These are phyloP conservation scores for Bovichtus diacanthus DNA, from an alignment of 2,797 vertebrate species.

Conservation along the genomic window DNA sequence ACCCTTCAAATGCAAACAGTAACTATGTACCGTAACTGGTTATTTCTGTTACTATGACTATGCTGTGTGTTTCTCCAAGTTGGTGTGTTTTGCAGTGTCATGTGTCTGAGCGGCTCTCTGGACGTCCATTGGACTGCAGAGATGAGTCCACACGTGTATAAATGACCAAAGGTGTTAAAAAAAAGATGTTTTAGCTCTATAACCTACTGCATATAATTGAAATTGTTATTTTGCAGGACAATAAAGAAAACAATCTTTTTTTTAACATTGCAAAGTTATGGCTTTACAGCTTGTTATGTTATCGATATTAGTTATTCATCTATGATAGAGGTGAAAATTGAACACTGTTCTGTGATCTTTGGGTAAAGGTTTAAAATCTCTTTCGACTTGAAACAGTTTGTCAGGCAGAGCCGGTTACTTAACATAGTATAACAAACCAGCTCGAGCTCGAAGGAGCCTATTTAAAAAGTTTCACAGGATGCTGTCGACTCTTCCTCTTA, in stretches of 20 bases:
- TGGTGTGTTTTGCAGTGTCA: not conserved
- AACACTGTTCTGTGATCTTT: not conserved
- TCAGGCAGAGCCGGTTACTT: conserved; percentile 37
- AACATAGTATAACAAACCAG: conserved; percentile 37
- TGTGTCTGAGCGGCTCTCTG: not conserved
- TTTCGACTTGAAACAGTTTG: conserved; percentile 5
- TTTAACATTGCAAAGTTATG: not conserved
- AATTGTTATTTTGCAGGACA: not conserved
- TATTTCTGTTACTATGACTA: not conserved
- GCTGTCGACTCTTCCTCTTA: conserved; percentile 42
- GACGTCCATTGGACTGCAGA: not conserved
- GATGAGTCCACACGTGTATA: not conserved
- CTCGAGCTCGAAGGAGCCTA: conserved; percentile 23
- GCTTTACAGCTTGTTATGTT: not conserved
- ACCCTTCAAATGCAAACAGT: not conserved
- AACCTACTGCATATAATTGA: not conserved
- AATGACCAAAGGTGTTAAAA: not conserved
- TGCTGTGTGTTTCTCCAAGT: not conserved
- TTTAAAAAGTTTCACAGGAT: conserved; percentile 53
- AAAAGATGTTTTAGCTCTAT: not conserved
- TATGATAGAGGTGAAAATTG: not conserved
- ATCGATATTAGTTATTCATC: not conserved
- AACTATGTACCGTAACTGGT: not conserved
- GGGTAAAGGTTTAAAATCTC: not conserved
- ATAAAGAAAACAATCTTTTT: not conserved